Base-by-base conservation (phyloP, 2,797 vertebrate species). In the Urosaurus nigricauda region DNA sequence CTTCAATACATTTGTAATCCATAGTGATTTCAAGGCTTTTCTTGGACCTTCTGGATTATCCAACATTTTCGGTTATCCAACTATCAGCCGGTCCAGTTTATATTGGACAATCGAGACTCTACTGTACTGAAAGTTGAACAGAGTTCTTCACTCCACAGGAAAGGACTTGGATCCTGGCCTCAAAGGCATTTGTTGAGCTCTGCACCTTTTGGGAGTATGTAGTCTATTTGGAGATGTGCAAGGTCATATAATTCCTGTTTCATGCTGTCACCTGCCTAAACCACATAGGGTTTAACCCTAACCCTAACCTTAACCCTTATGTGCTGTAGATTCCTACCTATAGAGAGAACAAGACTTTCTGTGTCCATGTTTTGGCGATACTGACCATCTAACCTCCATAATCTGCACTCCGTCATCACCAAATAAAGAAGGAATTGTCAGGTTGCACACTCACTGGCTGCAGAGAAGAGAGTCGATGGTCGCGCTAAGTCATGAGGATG, bases 401-500 rank as follows among this genome's bases (percentile, higher is more conserved):
- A 24, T 40, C 53, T 80, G 56, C 37, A 9, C 0, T 16, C 63
- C 71, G 65, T 29, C 68, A 21, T 37, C n/a, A 43, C 56, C n/a
- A n/a, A 85, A 71, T 47, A 70, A 84, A 73, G 19, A 81, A 65
- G 35, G 56, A 77, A 77, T 56, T 2, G 47, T 47, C 24, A 40
- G 88, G 80, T 65, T 80, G 82, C 11, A 85, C 91, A 97, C 97
- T 97, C 95, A 99, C 99, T 98, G 96, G 98, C 97, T 83, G 98
- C 98, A 14, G 99, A 98, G 96, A 99, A 99, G 93, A 99, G 97
- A 2, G 99, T 99, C 0, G 99, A 98, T 68, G 99, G 99, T 21
- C 99, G 98, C 0, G 98, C 98, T 96, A 99, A 96, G 97, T 99
- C 99, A 14, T 97, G 98, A 80, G 98, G 98, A 91, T 99, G 99